A percentile compares a stretch with the other conserved stretches of the same genome.
Conservation (phyloP, 1,140 invertebrate species). For the Trichonephila inaurata region DNA sequence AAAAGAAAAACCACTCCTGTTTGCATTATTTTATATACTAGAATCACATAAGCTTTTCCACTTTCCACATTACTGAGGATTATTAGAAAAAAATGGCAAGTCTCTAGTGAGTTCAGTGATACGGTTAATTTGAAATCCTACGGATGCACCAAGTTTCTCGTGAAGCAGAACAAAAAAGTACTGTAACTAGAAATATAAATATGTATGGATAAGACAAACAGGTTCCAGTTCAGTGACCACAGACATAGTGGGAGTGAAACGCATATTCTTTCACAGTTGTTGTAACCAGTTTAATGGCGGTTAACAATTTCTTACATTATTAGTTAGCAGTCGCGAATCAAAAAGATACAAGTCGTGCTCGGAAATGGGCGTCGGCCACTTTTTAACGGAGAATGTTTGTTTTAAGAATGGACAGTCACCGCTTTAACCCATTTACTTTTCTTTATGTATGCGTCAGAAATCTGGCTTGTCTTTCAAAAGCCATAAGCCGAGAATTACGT, state of each 20-base stretch:
- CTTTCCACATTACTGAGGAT: neutral
- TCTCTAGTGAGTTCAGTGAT: neutral
- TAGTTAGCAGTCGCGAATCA: neutral
- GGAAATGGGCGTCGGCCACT: neutral
- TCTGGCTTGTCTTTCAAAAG: too few species aligned
- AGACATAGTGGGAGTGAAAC: neutral
- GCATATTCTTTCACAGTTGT: neutral
- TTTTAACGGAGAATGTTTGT: neutral
- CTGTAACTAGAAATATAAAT: neutral
- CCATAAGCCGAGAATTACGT: too few species aligned
- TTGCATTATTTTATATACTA: neutral
- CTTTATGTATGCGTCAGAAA: too few species aligned
- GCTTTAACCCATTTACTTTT: too few species aligned
- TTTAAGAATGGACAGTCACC: too few species aligned
- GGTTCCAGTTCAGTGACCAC: slow-evolving; percentile 1
- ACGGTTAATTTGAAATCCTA: neutral
- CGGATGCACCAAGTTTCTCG: neutral
- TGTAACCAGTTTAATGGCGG: neutral
- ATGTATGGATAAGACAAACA: neutral
- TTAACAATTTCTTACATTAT: neutral
- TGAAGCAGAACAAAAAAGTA: neutral
- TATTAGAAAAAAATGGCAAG: too few species aligned
- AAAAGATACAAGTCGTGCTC: neutral
- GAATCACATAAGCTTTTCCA: neutral
- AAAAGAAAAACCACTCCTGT: too few species aligned